Conservation (phyloP, 2,888 invertebrate genomes). For the Microctonus hyperodae region DNA sequence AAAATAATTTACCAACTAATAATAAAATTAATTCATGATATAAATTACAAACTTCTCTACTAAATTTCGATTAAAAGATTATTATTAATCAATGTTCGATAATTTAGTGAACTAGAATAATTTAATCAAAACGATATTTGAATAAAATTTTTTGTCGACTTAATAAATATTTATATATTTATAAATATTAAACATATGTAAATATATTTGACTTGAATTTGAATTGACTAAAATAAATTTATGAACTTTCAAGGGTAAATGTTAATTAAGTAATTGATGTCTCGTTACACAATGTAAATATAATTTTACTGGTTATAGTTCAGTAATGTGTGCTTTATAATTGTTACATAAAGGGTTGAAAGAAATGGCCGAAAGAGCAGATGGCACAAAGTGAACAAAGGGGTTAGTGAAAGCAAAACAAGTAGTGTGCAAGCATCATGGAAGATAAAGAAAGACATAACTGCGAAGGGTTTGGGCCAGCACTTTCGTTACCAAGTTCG, state of each 20-base stretch:
- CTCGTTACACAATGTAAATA: not conserved
- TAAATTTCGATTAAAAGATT: not conserved
- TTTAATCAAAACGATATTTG: not conserved
- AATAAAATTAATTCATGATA: not conserved
- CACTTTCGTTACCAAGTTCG: conserved; percentile 25
- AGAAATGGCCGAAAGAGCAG: conserved; percentile 9
- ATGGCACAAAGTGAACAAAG: not conserved
- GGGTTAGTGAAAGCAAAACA: not conserved
- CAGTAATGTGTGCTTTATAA: conserved; percentile 7
- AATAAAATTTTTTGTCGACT: not conserved
- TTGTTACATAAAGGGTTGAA: not conserved
- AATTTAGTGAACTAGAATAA: not conserved
- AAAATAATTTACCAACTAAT: too few species aligned
- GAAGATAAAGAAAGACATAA: not conserved
- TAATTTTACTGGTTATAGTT: not conserved
- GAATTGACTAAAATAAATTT: not conserved
- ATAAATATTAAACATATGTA: too few species aligned
- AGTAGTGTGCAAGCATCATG: not conserved
- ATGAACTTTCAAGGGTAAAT: not conserved
- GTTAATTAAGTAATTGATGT: not conserved
- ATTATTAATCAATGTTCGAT: not conserved
- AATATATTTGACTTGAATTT: not conserved
- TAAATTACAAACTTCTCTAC: not conserved
- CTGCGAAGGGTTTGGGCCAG: not conserved
- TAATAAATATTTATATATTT: too few species aligned